Percentiles rank a stretch among this genome's conserved stretches.
These are phyloP conservation scores for Tiliqua scincoides DNA, from an alignment of 2,113 vertebrate genomes.

Conservation along the genomic window DNA sequence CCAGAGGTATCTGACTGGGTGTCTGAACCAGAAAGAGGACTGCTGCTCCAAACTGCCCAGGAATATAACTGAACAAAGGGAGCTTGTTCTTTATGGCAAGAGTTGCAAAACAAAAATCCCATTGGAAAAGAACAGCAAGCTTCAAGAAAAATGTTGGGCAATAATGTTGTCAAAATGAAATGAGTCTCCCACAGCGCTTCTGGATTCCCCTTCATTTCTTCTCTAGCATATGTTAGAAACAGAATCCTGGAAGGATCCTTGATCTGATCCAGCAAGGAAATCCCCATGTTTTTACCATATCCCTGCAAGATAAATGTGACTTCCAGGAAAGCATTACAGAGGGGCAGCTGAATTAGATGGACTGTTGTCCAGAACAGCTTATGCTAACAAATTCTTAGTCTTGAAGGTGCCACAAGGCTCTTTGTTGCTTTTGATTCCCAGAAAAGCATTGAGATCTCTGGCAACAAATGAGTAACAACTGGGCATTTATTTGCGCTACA, in stretches of 20 bases:
- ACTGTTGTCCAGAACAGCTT: no score
- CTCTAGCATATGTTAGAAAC: background rate
- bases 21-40: no score
- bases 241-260: background rate
- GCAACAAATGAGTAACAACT: background rate
- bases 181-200: background rate
- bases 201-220: background rate
- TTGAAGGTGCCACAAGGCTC: no score
- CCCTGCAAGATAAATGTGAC: background rate
- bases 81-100: no score
- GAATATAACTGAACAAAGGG: background rate
- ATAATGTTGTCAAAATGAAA: background rate
- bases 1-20: no score
- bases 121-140: background rate
- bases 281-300: background rate
- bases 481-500: background rate
- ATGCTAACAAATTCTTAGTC: no score
- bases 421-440: background rate
- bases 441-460: background rate
- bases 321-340: background rate
- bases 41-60: no score
- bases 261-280: background rate
- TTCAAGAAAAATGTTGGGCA: no score
- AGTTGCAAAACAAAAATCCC: background rate
- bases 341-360: no score